Evolutionary conservation across 2,797 vertebrate species (phyloP).

Genomic region (Cirrhinus mrigala): DNA sequence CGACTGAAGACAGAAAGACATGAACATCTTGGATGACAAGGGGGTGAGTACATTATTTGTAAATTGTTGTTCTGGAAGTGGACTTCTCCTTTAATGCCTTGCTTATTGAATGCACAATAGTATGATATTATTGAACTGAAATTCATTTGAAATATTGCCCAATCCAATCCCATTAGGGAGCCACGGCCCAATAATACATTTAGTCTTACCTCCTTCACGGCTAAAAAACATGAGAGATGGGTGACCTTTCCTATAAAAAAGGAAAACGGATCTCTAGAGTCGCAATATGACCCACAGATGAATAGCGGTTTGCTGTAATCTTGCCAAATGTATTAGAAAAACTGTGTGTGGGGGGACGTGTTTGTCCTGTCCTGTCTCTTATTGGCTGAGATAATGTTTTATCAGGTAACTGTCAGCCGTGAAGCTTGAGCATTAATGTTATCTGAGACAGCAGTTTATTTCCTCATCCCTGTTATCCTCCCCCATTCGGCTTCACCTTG

Average conservation of each 20-base stretch:
- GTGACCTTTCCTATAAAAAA: slow-evolving; percentile 35
- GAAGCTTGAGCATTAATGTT: slow-evolving; percentile 61
- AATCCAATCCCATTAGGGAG: not conserved
- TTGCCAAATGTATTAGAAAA: slow-evolving; percentile 38
- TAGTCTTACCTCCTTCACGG: not conserved
- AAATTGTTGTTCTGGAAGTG: too few species aligned
- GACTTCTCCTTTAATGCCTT: too few species aligned
- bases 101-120: not conserved
- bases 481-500: slow-evolving; percentile 60
- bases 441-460: slow-evolving; percentile 61
- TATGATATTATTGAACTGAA: not conserved
- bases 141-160: not conserved
- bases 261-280: not conserved
- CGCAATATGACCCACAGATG: slow-evolving; percentile 22
- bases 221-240: not conserved
- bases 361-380: slow-evolving; percentile 58
- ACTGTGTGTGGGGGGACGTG: slow-evolving; percentile 49
- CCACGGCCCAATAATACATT: not conserved
- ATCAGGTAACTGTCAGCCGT: slow-evolving; percentile 53
- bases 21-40: too few species aligned
- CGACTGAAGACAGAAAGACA: too few species aligned
- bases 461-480: slow-evolving; percentile 56
- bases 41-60: too few species aligned
- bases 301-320: slow-evolving; percentile 42
- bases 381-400: slow-evolving; percentile 52